phyloP scores from a whole-genome alignment of 2,113 vertebrate species.

The Coptodon rendalli region DNA sequence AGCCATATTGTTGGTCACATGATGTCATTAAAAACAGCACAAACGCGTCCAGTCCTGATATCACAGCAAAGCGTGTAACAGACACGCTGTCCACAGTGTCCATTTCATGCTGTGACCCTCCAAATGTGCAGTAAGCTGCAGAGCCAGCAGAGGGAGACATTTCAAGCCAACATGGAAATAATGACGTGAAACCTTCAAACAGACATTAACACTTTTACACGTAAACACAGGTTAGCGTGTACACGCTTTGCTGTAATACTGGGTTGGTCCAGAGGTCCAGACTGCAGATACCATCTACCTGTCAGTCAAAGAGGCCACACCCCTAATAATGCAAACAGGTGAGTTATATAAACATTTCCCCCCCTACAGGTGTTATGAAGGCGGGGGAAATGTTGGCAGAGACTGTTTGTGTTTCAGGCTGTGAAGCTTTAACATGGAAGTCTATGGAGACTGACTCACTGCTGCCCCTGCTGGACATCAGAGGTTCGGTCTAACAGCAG shows the following conservation, averaged over 20 bases:
- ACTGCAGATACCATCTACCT: background rate
- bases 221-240: background rate
- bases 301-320: background rate
- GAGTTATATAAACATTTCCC: background rate
- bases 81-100: background rate
- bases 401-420: background rate
- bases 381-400: background rate
- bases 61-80: background rate
- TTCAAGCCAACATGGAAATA: rapidly evolving
- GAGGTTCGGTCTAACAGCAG: background rate
- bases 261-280: background rate
- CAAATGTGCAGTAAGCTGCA: background rate
- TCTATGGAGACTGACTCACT: background rate
- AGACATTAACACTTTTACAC: background rate
- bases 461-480: background rate
- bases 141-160: background rate
- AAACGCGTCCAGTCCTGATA: background rate
- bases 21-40: background rate
- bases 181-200: background rate
- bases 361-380: background rate
- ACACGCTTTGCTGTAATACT: background rate
- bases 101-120: background rate
- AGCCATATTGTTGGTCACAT: background rate
- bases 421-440: background rate
- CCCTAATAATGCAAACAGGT: background rate